A percentile compares a stretch with the other conserved stretches of the same genome.
phyloP scores from a whole-genome alignment of 2,113 vertebrate species.

The Passer domesticus region DNA sequence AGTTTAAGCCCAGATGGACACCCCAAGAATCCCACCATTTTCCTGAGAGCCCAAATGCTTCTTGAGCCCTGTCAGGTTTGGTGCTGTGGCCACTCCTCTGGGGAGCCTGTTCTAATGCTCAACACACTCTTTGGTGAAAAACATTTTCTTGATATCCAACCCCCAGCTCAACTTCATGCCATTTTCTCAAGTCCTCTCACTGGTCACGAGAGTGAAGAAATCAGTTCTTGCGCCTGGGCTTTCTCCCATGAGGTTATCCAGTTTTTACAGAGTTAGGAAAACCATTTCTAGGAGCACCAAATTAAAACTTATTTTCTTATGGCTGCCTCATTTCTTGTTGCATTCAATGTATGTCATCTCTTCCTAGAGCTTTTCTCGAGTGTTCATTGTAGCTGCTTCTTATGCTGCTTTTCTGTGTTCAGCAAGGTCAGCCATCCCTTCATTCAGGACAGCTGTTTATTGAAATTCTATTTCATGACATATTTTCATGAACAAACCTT shows the following conservation, averaged over 20 bases:
- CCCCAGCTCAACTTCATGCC: neutral
- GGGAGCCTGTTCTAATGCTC: neutral
- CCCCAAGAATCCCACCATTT: too few relatives aligned
- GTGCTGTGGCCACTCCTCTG: neutral
- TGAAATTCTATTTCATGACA: neutral
- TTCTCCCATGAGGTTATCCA: neutral
- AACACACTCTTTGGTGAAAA: neutral
- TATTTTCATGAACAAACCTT: neutral
- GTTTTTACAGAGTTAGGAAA: neutral
- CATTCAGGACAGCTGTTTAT: neutral
- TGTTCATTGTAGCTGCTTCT: neutral
- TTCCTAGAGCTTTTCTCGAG: neutral
- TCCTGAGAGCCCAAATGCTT: neutral
- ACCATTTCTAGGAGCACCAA: neutral
- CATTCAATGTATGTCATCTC: neutral
- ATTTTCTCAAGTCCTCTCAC: neutral
- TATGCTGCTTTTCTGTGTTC: neutral
- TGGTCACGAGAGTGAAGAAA: fast-evolving
- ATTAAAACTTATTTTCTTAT: neutral
- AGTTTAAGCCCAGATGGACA: neutral
- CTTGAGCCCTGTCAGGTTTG: neutral
- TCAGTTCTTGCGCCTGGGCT: fast-evolving
- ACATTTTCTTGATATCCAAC: neutral
- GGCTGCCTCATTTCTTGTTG: neutral
- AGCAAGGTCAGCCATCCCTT: neutral